Evolutionary conservation across 2,797 vertebrate species (phyloP).

Genomic region (Emydoidea blandingii): DNA sequence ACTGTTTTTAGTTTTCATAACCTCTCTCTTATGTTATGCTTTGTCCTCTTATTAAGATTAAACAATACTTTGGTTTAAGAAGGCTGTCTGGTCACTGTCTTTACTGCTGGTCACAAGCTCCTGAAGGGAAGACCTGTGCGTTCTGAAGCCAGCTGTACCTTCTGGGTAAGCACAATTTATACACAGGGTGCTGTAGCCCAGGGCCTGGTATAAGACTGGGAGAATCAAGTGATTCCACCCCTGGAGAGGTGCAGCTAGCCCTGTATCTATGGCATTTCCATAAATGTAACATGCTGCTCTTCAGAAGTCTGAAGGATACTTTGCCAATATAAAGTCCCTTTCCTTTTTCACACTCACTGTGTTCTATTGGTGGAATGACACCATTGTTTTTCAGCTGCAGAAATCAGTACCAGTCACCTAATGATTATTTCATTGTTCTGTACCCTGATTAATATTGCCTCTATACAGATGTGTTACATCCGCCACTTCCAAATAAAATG

Average conservation of each 20-base stretch:
- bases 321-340: accelerated
- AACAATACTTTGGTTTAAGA: neutral
- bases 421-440: accelerated
- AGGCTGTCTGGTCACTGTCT: neutral
- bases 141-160: neutral
- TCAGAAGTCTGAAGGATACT: neutral
- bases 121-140: neutral
- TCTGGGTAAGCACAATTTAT: neutral
- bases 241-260: too few species aligned
- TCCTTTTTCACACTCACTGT: neutral
- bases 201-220: too few species aligned
- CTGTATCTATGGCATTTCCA: too few species aligned
- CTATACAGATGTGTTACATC: conserved; percentile 1
- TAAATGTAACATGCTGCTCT: neutral
- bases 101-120: neutral
- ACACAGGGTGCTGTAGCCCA: neutral
- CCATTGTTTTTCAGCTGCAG: neutral
- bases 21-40: neutral
- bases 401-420: neutral
- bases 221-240: too few species aligned
- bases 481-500: conserved; percentile 9
- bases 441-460: accelerated
- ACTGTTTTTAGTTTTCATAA: neutral
- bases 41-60: neutral
- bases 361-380: accelerated